Evolutionary conservation across 2,888 invertebrate species (phyloP).

Genomic region (Linnaemya tessellans): DNA sequence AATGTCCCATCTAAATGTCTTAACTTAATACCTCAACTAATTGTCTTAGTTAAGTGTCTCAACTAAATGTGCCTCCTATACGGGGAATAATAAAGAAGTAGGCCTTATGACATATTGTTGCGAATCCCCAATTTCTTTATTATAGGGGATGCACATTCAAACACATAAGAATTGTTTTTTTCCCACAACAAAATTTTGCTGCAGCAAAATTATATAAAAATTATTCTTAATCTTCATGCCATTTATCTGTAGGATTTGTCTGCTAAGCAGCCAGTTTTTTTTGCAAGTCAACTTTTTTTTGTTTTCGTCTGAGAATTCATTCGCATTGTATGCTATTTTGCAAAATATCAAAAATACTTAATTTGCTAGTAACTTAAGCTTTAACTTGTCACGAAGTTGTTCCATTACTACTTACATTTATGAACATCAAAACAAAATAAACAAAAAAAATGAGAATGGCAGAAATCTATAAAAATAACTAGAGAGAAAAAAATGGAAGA

Average conservation of each 20-base stretch:
- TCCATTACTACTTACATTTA: conserved; percentile 23
- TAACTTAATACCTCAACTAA: too few relatives aligned
- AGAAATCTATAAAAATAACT: neutral
- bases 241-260: conserved; percentile 36
- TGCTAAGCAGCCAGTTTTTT: neutral
- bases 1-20: too few relatives aligned
- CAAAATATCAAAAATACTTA: conserved; percentile 25
- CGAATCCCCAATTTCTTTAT: too few relatives aligned
- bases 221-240: conserved; percentile 3
- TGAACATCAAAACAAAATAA: neutral
- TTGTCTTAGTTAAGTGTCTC: too few relatives aligned
- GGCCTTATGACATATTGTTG: too few relatives aligned
- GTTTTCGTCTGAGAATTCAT: neutral
- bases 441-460: neutral
- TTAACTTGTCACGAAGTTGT: conserved; percentile 57
- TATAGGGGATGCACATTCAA: neutral
- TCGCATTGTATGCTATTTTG: neutral
- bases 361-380: conserved; percentile 48
- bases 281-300: neutral
- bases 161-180: neutral
- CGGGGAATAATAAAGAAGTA: too few relatives aligned
- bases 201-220: neutral
- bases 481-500: conserved; percentile 10
- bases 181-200: neutral
- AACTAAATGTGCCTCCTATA: too few relatives aligned